phyloP scores from a whole-genome alignment of 1,140 invertebrate species.

The Drosophila chauvacae region DNA sequence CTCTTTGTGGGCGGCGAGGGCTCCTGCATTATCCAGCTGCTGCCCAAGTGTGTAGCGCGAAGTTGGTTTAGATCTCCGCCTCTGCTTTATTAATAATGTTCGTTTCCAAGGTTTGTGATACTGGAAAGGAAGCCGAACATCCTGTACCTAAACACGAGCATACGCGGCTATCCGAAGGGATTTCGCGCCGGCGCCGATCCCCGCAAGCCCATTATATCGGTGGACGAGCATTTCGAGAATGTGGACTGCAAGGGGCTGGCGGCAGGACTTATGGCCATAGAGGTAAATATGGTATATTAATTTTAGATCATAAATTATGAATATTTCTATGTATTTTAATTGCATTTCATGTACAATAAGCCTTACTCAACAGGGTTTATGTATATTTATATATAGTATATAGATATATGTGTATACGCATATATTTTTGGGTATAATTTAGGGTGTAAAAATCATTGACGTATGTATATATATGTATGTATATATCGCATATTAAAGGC shows the following conservation, averaged over 20 bases:
- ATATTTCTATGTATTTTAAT: conserved; percentile 63
- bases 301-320: conserved; percentile 6
- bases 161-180: conserved; percentile 93
- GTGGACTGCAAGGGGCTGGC: conserved; percentile 88
- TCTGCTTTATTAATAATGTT: conserved; percentile 8
- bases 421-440: conserved; percentile 51
- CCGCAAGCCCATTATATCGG: conserved; percentile 89
- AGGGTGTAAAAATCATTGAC: conserved; percentile 61
- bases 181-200: conserved; percentile 92
- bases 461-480: conserved; percentile 14
- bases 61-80: background rate
- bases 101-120: conserved; percentile 86
- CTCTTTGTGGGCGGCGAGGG: conserved; percentile 93
- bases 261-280: conserved; percentile 87
- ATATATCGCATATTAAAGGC: conserved; percentile 52
- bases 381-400: conserved; percentile 44
- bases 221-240: conserved; percentile 90
- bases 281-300: conserved; percentile 84
- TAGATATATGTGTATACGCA: conserved; percentile 45
- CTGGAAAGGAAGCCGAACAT: conserved; percentile 90
- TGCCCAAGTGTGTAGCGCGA: conserved; percentile 88
- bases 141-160: conserved; percentile 92
- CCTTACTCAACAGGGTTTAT: conserved; percentile 73
- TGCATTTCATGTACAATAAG: conserved; percentile 69
- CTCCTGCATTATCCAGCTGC: conserved; percentile 90